Evolutionary conservation across 2,113 vertebrate species (phyloP).

Genomic region (Calypte anna): DNA sequence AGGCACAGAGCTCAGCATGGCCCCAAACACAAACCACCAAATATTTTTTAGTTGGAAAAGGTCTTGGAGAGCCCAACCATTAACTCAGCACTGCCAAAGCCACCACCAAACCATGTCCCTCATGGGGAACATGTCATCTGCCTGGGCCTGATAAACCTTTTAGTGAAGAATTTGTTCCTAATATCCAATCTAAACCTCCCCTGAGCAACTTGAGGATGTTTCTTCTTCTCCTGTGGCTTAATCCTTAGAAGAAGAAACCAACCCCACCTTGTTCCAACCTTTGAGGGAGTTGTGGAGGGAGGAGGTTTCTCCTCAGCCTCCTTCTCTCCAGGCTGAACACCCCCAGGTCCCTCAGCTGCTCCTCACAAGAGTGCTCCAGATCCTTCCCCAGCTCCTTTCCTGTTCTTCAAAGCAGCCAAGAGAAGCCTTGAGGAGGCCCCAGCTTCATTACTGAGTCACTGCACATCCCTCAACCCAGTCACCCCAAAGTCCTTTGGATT

Average conservation of each 20-base stretch:
- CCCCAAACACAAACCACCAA: background rate
- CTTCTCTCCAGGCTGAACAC: background rate
- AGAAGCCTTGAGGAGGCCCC: rapidly evolving
- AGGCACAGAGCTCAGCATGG: rapidly evolving
- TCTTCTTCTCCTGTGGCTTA: rapidly evolving
- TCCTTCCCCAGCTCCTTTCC: rapidly evolving
- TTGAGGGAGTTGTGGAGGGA: rapidly evolving
- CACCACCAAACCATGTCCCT: background rate
- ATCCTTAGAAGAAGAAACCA: background rate
- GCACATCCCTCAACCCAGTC: background rate
- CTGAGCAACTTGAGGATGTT: rapidly evolving
- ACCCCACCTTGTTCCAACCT: rapidly evolving
- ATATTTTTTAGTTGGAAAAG: background rate
- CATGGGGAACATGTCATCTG: too few species aligned
- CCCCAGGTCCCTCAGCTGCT: background rate
- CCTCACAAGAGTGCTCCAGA: background rate
- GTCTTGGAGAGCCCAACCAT: rapidly evolving
- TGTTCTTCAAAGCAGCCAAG: background rate
- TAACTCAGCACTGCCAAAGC: rapidly evolving
- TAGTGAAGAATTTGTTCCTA: rapidly evolving
- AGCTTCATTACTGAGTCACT: background rate
- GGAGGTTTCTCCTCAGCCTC: background rate
- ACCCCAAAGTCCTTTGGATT: background rate
- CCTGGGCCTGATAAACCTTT: background rate
- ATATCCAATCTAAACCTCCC: background rate